Evolutionary conservation across 2,888 invertebrate species (phyloP).

Genomic region (Agrotis puta): DNA sequence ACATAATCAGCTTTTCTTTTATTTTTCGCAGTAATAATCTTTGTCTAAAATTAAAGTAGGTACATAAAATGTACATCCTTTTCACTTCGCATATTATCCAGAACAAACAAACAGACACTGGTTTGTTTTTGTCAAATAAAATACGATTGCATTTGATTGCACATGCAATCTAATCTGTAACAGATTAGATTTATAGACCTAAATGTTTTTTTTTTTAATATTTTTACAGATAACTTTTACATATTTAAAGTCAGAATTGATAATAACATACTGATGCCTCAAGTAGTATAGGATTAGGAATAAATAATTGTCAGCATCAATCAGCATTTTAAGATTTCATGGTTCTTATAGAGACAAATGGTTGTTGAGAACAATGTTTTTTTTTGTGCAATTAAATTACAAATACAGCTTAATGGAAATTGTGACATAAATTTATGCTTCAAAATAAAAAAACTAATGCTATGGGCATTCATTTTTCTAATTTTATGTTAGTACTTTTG

Average conservation of each 20-base stretch:
- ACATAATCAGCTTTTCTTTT: too few species aligned
- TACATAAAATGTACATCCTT: too few species aligned
- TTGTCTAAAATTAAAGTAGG: too few species aligned
- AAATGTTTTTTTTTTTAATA: not conserved
- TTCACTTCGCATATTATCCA: too few species aligned
- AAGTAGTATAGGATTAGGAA: conserved; percentile 1
- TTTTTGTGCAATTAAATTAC: not conserved
- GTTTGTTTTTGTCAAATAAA: not conserved
- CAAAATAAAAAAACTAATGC: not conserved
- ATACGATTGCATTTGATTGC: conserved; percentile 1
- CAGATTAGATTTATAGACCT: too few species aligned
- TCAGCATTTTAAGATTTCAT: not conserved
- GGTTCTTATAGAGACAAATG: not conserved
- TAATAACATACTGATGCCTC: conserved; percentile 1
- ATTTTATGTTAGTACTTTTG: not conserved
- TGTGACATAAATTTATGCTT: not conserved
- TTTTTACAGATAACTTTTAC: not conserved
- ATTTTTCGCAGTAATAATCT: too few species aligned
- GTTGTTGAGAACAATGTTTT: too few species aligned
- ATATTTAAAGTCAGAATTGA: not conserved
- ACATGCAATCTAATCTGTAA: not conserved
- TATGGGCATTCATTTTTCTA: not conserved
- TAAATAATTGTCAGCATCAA: conserved; percentile 18
- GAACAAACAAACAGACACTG: too few species aligned
- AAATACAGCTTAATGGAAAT: not conserved